Base-by-base conservation (phyloP, 2,797 vertebrate species). In the Hapalemur alaotrensis region DNA sequence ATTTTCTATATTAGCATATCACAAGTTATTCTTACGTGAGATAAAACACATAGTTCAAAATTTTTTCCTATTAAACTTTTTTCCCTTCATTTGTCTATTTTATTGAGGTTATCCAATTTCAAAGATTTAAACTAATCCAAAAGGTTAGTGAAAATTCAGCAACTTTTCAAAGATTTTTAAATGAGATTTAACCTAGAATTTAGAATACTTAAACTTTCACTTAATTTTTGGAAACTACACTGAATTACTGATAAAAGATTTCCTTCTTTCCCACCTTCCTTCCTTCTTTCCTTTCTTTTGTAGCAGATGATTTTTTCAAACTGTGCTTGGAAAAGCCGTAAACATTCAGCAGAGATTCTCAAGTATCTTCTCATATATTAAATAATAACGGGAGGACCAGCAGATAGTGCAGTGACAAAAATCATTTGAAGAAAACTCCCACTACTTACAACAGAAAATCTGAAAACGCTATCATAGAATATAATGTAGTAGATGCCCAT, bases 51-150 rank as follows among this genome's bases (percentile, higher is more conserved):
- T 15, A 72, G 43, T 50, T 90, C 35, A 73, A 57, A 43, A 35
- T 17, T 4, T 72, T 85, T 32, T 15, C 3, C 22, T 86, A 15
- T 28, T n/a, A 54, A 65, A 20, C 52, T 57, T 80, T 75, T 86
- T 69, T 0, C 0, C 2, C 9, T 15, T 22, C 41, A 23, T 35
- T 92, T 57, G 18, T 48, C 65, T 50, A 30, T 52, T 72, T 81
- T 22, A 35, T 90, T 75, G 7, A 89, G 7, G 23, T 81, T 79
- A 73, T 81, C 3, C 32, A 48, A 8, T 80, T 72, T 63, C 30
- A 90, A 95, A 92, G 7, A 70, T 59, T 90, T 65, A 88, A 63
- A 5, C n/a, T 78, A 95, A 80, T 76, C 30, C 13, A 92, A 97
- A 88, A 30, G 67, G 78, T 23, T 84, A 35, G n/a, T 8, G 69